Evolutionary conservation across 1,140 invertebrate genomes (phyloP).

Genomic region (Drosophila watanabei): DNA sequence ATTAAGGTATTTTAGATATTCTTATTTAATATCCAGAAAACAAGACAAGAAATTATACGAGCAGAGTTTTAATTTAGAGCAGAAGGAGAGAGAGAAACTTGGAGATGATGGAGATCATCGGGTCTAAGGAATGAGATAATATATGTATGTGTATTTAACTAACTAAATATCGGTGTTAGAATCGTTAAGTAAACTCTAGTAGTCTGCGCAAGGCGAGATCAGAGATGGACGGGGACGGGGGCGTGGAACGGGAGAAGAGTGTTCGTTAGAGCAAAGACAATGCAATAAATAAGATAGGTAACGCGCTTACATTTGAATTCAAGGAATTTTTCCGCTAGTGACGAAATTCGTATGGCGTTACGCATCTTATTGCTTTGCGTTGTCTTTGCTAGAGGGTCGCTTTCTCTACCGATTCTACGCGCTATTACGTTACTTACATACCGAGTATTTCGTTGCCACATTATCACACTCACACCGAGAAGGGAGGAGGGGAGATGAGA

Average conservation of each 20-base stretch:
- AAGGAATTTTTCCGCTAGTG: background rate
- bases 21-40: conserved; percentile 86
- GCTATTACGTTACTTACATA: conserved; percentile 39
- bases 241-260: background rate
- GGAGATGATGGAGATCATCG: conserved; percentile 37
- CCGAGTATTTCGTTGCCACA: conserved; percentile 53
- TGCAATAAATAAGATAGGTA: background rate
- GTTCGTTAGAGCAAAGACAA: background rate
- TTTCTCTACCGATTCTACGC: conserved; percentile 20
- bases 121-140: conserved; percentile 39
- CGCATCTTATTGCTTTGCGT: background rate
- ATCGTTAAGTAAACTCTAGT: conserved; percentile 60
- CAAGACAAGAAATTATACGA: conserved; percentile 54
- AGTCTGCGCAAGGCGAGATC: conserved; percentile 34
- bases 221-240: background rate
- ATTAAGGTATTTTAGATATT: conserved; percentile 86
- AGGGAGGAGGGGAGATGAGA: conserved; percentile 28
- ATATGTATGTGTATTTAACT: conserved; percentile 64
- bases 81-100: conserved; percentile 31
- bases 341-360: background rate
- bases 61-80: conserved; percentile 69
- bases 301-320: background rate
- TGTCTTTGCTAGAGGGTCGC: background rate
- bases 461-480: conserved; percentile 48
- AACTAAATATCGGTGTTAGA: conserved; percentile 77